Conservation (phyloP, 2,113 vertebrate genomes). For the Aix galericulata region DNA sequence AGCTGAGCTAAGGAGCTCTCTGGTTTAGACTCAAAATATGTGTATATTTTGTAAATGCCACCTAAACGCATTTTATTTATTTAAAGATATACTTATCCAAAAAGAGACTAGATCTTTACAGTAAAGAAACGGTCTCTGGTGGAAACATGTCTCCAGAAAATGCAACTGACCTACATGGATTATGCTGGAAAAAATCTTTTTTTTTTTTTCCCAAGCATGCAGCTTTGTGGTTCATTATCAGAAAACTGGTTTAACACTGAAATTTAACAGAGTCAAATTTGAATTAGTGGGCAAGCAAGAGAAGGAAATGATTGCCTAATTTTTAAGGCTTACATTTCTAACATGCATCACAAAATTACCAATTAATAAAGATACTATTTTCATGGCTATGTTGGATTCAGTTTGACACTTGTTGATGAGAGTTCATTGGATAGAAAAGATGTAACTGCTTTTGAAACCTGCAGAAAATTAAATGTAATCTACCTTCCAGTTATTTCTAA, state of each 20-base stretch:
- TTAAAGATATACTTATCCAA: not conserved
- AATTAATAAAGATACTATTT: not conserved
- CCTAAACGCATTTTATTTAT: not conserved
- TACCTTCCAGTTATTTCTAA: constrained; percentile 20
- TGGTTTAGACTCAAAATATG: not conserved
- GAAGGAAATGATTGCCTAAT: not conserved
- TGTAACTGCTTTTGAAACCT: not conserved
- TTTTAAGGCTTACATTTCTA: not conserved
- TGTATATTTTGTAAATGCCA: not conserved
- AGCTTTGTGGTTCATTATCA: not conserved
- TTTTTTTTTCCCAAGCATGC: not conserved
- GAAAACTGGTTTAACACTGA: not conserved
- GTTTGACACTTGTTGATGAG: not conserved
- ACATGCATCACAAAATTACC: not conserved
- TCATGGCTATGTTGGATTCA: not conserved
- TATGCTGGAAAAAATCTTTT: not conserved
- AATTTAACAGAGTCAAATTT: not conserved
- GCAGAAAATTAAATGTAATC: not conserved
- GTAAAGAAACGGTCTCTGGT: not conserved
- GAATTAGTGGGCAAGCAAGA: not conserved
- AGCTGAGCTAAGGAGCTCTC: not conserved
- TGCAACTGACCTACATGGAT: not conserved
- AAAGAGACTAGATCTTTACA: fast-evolving
- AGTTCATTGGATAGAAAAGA: not conserved
- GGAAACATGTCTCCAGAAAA: not conserved